Percentiles rank a stretch among this genome's conserved stretches.
These are phyloP conservation scores for Epinephelus moara DNA, from an alignment of 2,113 vertebrate species.

Conservation along the genomic window DNA sequence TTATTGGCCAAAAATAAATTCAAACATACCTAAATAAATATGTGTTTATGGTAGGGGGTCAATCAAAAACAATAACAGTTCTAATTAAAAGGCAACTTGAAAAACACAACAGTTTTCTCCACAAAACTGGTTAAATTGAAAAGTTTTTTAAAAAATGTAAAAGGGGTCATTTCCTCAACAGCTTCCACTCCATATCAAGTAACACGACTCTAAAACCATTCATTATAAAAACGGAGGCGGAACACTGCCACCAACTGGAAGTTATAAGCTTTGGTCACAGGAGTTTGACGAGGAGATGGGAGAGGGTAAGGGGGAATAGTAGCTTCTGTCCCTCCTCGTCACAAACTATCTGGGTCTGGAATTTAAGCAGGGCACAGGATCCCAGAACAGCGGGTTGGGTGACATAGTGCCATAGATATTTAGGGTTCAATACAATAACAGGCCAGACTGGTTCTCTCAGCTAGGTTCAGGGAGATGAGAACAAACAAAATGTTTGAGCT, in stretches of 20 bases:
- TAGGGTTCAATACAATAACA: slow-evolving; percentile 56
- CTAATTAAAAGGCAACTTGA: slow-evolving; percentile 81
- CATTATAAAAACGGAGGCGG: slow-evolving; percentile 78
- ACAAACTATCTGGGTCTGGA: slow-evolving; percentile 62
- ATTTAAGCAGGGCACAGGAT: slow-evolving; percentile 45
- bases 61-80: slow-evolving; percentile 69
- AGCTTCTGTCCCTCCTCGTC: slow-evolving; percentile 51
- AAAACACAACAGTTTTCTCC: slow-evolving; percentile 70
- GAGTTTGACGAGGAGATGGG: slow-evolving; percentile 57
- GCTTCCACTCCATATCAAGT: slow-evolving; percentile 70
- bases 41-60: slow-evolving; percentile 73
- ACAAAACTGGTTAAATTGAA: slow-evolving; percentile 72
- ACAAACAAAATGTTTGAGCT: slow-evolving; percentile 53
- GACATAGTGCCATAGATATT: slow-evolving; percentile 52
- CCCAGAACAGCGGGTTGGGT: slow-evolving; percentile 48
- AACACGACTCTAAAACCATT: slow-evolving; percentile 76
- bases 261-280: slow-evolving; percentile 86
- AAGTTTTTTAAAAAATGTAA: slow-evolving; percentile 58
- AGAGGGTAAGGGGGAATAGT: neutral
- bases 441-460: slow-evolving; percentile 52
- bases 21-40: slow-evolving; percentile 88
- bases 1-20: slow-evolving; percentile 81
- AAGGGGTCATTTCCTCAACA: slow-evolving; percentile 63
- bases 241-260: slow-evolving; percentile 86
- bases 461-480: slow-evolving; percentile 44